Evolutionary conservation across 2,113 vertebrate genomes (phyloP).

Genomic region (Grus americana): DNA sequence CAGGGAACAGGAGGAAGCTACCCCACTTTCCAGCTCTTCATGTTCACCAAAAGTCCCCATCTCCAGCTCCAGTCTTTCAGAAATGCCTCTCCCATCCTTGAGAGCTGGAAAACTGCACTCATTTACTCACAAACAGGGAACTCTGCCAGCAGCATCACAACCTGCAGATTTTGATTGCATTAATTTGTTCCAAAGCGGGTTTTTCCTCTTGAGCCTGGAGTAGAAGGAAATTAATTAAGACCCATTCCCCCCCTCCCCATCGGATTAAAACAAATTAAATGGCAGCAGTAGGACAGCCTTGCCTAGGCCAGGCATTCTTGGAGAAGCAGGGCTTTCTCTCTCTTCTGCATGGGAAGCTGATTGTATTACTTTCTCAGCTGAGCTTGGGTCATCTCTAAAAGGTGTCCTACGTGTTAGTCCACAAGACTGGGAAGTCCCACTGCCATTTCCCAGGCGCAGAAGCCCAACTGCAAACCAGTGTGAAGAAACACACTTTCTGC

Average conservation of each 20-base stretch:
- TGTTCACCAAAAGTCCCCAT: neutral
- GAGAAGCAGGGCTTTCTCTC: neutral
- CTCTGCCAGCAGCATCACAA: constrained; percentile 45
- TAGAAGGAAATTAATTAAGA: constrained; percentile 77
- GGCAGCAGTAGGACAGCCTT: constrained; percentile 7
- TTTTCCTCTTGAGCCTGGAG: constrained; percentile 60
- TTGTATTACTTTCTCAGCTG: neutral
- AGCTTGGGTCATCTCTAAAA: neutral
- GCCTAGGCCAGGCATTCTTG: neutral
- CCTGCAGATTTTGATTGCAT: constrained; percentile 65
- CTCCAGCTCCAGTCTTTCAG: neutral
- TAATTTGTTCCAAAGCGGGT: constrained; percentile 52
- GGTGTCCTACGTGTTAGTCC: neutral
- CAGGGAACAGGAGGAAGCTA: neutral
- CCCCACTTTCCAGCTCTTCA: neutral
- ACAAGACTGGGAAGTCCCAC: neutral
- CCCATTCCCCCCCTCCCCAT: neutral
- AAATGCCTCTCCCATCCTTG: neutral
- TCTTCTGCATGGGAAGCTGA: neutral
- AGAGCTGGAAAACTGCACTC: neutral
- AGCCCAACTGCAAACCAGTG: neutral
- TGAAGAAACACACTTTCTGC: neutral
- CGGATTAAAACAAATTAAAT: constrained; percentile 63
- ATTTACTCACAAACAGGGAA: neutral
- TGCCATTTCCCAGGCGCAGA: neutral